Evolutionary conservation across 2,797 vertebrate species (phyloP).

Genomic region (Morus bassanus): DNA sequence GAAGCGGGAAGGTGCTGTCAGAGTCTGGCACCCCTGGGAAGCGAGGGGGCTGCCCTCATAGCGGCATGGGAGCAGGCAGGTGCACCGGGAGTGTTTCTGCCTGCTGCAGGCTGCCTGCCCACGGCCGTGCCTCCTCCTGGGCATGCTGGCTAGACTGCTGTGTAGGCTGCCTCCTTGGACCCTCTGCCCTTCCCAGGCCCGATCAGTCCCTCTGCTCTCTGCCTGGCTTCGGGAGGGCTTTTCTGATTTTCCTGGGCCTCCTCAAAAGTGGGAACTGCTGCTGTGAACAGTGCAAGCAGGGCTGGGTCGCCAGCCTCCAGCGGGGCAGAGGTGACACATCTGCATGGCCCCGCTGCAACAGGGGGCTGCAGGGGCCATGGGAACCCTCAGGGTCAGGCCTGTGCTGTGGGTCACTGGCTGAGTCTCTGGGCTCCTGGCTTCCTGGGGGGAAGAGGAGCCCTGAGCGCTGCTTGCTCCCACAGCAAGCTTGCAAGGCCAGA

Average conservation of each 20-base stretch:
- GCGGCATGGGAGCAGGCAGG: not conserved
- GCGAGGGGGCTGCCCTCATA: fast-evolving
- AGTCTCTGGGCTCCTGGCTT: not conserved
- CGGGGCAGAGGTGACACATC: not conserved
- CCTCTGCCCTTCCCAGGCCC: not conserved
- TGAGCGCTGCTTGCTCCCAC: fast-evolving
- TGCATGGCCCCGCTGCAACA: fast-evolving
- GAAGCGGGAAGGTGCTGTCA: not conserved
- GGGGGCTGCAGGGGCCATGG: not conserved
- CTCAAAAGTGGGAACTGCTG: fast-evolving
- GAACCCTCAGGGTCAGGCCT: not conserved
- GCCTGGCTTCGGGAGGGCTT: fast-evolving
- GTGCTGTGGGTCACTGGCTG: fast-evolving
- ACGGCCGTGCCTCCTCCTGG: not conserved
- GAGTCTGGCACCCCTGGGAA: not conserved
- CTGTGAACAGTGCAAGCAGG: fast-evolving
- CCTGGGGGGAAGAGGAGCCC: not conserved
- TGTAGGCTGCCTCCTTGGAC: too few species aligned
- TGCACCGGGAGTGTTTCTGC: fast-evolving
- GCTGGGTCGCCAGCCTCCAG: fast-evolving
- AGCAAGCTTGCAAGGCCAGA: fast-evolving
- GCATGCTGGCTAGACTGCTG: fast-evolving
- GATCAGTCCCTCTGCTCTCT: not conserved
- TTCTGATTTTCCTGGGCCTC: not conserved
- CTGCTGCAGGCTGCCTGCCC: not conserved